Evolutionary conservation across 1,140 invertebrate genomes (phyloP), one percentile per base, ranked within the genome.

Genomic region (Colletes latitarsis): DNA sequence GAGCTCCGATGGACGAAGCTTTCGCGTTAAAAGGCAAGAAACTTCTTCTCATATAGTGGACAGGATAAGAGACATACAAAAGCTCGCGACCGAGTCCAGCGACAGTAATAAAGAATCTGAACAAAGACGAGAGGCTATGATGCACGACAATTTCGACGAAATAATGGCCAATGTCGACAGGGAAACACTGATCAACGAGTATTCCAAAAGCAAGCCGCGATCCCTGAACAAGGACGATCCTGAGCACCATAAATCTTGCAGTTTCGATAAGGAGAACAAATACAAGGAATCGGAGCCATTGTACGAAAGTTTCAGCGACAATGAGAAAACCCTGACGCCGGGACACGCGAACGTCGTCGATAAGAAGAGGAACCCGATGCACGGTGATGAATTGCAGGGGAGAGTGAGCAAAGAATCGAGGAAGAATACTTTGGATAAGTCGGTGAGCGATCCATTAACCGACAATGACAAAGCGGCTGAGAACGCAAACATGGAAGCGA

Each of bases 141-240:
- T 86, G 39, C 60, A 80, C 9, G 81, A 82, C 2, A 86, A 81
- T 41, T 83, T 86, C 15, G 81, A 83, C 15, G 85, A 87, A 0
- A 17, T 75, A 1, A 70, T 86, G 3, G 83, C 75, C 9, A 77
- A 63, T 8, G 70, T 86, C 8, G 64, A 86, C 15, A 67, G 63
- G 0, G 46, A 57, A 0, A 12, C 0, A 4, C 0, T 73, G 6
- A 14, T 52, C 1, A 8, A 17, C 3, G 49, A 55, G 0, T 52
- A 12, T 3, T 1, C 10, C 3, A 6, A 14, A 4, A 41, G 2
- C 1, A 68, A 19, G 3, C 4, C 1, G 0, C 3, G 52, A 6
- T 39, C 49, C 4, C 3, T 15, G 52, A 71, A 12, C n/a, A 19
- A 53, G 8, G n/a, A 63, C 6, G 15, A 19, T 0, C 0, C n/a